Evolutionary conservation across 2,888 invertebrate genomes (phyloP).

Genomic region (Artemia sp.): DNA sequence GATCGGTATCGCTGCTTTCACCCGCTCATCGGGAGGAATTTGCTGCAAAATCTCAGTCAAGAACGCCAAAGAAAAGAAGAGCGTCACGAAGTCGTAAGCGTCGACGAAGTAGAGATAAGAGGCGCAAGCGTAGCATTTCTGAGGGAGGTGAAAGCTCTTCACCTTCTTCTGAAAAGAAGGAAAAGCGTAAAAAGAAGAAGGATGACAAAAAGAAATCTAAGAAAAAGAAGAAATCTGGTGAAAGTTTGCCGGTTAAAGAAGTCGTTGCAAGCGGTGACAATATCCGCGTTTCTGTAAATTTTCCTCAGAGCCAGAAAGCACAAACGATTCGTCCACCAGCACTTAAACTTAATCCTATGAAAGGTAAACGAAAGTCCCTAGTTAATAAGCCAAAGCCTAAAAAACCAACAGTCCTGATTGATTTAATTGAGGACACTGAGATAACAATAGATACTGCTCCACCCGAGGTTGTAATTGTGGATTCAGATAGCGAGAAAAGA

Average conservation of each 20-base stretch:
- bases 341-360: too few relatives aligned
- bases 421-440: slow-evolving; percentile 8
- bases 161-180: slow-evolving; percentile 20
- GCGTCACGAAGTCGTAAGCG: slow-evolving; percentile 36
- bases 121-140: neutral
- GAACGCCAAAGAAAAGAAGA: slow-evolving; percentile 25
- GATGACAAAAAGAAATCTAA: slow-evolving; percentile 23
- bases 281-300: slow-evolving; percentile 9
- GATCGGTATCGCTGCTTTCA: neutral
- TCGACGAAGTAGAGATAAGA: slow-evolving; percentile 32
- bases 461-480: neutral
- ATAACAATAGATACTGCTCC: neutral
- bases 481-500: neutral
- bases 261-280: slow-evolving; percentile 10
- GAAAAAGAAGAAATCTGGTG: slow-evolving; percentile 29
- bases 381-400: neutral
- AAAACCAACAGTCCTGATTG: slow-evolving; percentile 2
- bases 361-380: neutral
- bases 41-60: neutral
- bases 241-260: slow-evolving; percentile 21
- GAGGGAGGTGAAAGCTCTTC: slow-evolving; percentile 1
- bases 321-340: neutral
- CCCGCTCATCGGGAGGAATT: slow-evolving; percentile 8
- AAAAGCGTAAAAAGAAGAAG: slow-evolving; percentile 20
- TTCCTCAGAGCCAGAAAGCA: neutral